Base-by-base conservation (phyloP, 2,113 vertebrate genomes). In the Laticauda laticaudata region DNA sequence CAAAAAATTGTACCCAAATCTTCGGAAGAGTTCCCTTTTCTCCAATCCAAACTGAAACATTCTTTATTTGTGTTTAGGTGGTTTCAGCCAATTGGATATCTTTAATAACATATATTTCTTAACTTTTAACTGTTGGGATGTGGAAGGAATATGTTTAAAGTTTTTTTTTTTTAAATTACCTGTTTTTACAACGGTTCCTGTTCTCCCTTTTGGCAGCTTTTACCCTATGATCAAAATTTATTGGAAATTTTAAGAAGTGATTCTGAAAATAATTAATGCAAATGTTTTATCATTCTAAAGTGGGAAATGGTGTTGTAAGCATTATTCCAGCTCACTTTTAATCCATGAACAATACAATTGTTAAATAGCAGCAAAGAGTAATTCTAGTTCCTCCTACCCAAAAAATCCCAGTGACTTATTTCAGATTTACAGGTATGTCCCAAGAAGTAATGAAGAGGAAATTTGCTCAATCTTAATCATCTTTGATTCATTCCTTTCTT, bases 391-490 rank as follows among this genome's bases (percentile, higher is more conserved):
- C 96, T 90, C 8, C 48, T 85, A 57, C 45, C 75, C 61, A 51
- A 94, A 59, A 59, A 61, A 93, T 86, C 91, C 56, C 26, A 0
- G 23, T 92, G 93, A 55, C 92, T 96, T 55, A 64, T 87, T 94
- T 91, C 53, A 39, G 29, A 24, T 3, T 89, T 94, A 95, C 81
- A 59, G 94, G 93, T 51, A 86, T 39, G 26, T 85, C 92, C 69
- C 23, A 90, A 57, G 53, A 86, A 92, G 86, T 34, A 29, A 95
- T 91, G 95, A 97, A 97, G 97, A 86, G 93, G 97, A 97, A 97
- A 93, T 93, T 87, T 21, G 48, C 86, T 93, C 29, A 75, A 81
- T 91, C 88, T 55, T 91, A 55, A 87, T 89, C 12, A 34, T 23
- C 57, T 86, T 48, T 34, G 45, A 59, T 91, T 93, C 0, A 24